phyloP scores from a whole-genome alignment of 2,888 invertebrate genomes.

The Allolobophora icterica region DNA sequence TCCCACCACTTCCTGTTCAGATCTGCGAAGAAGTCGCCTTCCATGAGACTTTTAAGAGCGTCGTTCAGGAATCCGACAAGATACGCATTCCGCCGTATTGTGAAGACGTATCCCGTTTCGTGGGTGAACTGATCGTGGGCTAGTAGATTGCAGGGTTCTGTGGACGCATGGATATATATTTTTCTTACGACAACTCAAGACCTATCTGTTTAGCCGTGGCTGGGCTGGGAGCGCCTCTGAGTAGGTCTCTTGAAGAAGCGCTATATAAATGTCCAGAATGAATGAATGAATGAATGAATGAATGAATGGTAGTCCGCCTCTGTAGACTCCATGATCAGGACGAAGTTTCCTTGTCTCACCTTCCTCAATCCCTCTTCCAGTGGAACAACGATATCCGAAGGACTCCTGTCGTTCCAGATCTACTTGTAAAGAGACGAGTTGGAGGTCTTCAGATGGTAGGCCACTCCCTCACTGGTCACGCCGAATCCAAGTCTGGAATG shows the following conservation, averaged over 20 bases:
- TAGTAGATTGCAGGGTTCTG: conserved; percentile 42
- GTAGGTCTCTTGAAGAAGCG: no score
- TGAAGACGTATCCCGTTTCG: conserved; percentile 43
- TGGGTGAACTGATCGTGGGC: no score
- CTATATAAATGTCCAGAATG: no score
- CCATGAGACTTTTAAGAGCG: conserved; percentile 35
- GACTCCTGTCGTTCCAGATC: conserved; percentile 22
- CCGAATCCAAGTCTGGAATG: conserved; percentile 35
- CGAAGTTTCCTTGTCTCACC: conserved; percentile 39
- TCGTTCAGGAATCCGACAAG: conserved; percentile 35
- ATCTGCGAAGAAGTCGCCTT: conserved; percentile 39
- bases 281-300: no score
- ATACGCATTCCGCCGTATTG: conserved; percentile 31
- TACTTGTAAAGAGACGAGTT: conserved; percentile 15
- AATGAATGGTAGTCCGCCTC: conserved; percentile 38
- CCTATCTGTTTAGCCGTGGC: no score
- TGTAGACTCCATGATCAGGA: conserved; percentile 42
- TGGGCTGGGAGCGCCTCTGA: no score
- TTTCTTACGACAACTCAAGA: no score
- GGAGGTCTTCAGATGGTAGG: conserved; percentile 9
- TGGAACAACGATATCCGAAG: neutral
- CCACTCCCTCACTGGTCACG: conserved; percentile 32
- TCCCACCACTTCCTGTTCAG: conserved; percentile 45
- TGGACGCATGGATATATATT: no score
- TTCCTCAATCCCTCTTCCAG: conserved; percentile 38